Conservation (phyloP, 2,888 invertebrate genomes). For the Meloe dianella region DNA sequence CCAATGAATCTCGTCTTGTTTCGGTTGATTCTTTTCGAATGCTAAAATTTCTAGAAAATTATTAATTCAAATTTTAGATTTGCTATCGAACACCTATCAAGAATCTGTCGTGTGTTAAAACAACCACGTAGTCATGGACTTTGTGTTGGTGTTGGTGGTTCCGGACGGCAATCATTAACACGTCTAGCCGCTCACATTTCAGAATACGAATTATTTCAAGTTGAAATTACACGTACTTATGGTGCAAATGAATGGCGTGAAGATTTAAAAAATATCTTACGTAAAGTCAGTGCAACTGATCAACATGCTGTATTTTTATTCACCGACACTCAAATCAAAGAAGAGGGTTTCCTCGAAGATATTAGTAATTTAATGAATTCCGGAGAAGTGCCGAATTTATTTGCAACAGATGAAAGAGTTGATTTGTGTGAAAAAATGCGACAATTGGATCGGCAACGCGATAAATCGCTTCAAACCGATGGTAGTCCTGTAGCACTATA, state of each 20-base stretch:
- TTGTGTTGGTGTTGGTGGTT: slow-evolving; percentile 85
- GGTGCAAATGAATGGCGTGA: slow-evolving; percentile 88
- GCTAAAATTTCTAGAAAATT: not conserved
- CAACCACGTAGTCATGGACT: slow-evolving; percentile 88
- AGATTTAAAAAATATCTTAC: slow-evolving; percentile 81
- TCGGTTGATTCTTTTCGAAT: slow-evolving; percentile 61
- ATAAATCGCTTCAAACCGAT: slow-evolving; percentile 88
- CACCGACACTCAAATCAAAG: slow-evolving; percentile 91
- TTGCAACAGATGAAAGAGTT: slow-evolving; percentile 81
- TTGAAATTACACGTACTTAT: slow-evolving; percentile 89
- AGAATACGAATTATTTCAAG: slow-evolving; percentile 90
- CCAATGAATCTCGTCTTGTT: slow-evolving; percentile 95
- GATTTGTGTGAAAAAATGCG: slow-evolving; percentile 95
- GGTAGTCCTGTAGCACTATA: slow-evolving; percentile 89
- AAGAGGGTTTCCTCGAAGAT: slow-evolving; percentile 92
- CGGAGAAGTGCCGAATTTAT: slow-evolving; percentile 93
- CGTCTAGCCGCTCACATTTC: slow-evolving; percentile 91
- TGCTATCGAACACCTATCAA: slow-evolving; percentile 92
- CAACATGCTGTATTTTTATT: slow-evolving; percentile 89
- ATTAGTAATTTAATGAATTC: slow-evolving; percentile 91
- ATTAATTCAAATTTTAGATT: slow-evolving; percentile 26
- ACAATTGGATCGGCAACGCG: slow-evolving; percentile 84
- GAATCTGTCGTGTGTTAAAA: slow-evolving; percentile 87
- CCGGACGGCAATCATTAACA: slow-evolving; percentile 90
- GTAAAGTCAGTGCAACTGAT: slow-evolving; percentile 82